A percentile compares a stretch with the other conserved stretches of the same genome.
phyloP scores from a whole-genome alignment of 2,888 invertebrate species.

The Pandemis corylana region DNA sequence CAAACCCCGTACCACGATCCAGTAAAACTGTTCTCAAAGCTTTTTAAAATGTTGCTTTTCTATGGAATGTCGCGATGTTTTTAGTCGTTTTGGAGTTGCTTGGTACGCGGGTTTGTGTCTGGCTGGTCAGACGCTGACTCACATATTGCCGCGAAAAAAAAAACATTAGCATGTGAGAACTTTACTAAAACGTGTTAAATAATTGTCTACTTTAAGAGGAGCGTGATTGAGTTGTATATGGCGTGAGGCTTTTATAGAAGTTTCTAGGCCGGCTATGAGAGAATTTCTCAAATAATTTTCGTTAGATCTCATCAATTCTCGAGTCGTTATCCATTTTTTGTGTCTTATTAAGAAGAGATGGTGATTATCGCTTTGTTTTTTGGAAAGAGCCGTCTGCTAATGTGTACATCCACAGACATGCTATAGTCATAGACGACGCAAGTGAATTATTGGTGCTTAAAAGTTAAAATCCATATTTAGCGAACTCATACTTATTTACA shows the following conservation, averaged over 20 bases:
- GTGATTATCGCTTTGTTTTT: slow-evolving; percentile 35
- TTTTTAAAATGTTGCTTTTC: neutral
- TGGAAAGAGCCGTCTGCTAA: slow-evolving; percentile 30
- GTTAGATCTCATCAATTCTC: slow-evolving; percentile 38
- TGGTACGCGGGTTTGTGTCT: slow-evolving; percentile 36
- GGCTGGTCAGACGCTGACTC: slow-evolving; percentile 42
- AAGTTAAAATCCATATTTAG: too few species aligned
- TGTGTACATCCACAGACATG: too few species aligned
- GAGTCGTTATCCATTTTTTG: slow-evolving; percentile 38
- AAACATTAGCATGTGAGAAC: slow-evolving; percentile 42
- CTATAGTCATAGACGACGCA: too few species aligned
- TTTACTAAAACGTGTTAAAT: slow-evolving; percentile 24
- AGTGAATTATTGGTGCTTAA: too few species aligned
- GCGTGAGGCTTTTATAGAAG: neutral
- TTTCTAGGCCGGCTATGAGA: slow-evolving; percentile 29
- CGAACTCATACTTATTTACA: too few species aligned
- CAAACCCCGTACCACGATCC: slow-evolving; percentile 21
- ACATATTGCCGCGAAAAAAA: slow-evolving; percentile 33
- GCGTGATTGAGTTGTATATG: slow-evolving; percentile 1
- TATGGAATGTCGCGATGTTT: neutral
- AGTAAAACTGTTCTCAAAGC: neutral
- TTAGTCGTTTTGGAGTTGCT: slow-evolving; percentile 14
- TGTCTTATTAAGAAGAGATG: slow-evolving; percentile 26
- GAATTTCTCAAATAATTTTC: slow-evolving; percentile 37
- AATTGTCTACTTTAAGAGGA: slow-evolving; percentile 4